Conservation (phyloP, 2,797 vertebrate species). For the Gymnopithys bicolor region DNA sequence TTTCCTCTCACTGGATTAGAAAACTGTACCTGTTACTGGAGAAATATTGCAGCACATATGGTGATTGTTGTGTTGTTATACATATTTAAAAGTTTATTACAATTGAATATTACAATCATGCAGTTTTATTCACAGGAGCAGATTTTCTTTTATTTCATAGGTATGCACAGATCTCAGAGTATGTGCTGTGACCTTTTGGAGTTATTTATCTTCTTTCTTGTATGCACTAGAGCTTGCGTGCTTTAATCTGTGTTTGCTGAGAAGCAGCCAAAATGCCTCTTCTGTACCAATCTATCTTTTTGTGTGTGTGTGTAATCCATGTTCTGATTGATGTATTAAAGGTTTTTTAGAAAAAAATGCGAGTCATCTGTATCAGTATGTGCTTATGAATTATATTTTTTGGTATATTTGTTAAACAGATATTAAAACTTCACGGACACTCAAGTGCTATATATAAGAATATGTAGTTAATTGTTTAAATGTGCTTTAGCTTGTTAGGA, state of each 20-base stretch:
- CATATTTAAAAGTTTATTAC: not conserved
- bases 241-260: conserved; percentile 59
- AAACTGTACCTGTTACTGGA: not conserved
- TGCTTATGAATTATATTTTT: not conserved
- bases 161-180: not conserved
- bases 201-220: conserved; percentile 43
- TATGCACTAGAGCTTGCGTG: conserved; percentile 22
- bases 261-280: conserved; percentile 54
- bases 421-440: not conserved
- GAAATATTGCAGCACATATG: not conserved
- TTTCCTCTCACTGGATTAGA: not conserved
- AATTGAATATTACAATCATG: not conserved
- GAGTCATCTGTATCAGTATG: not conserved
- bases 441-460: not conserved
- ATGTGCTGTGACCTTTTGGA: conserved; percentile 18
- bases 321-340: conserved; percentile 61
- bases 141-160: conserved; percentile 37
- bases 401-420: not conserved
- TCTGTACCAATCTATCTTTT: conserved; percentile 17
- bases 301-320: conserved; percentile 26
- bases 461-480: not conserved
- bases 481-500: not conserved
- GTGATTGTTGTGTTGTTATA: not conserved
- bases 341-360: conserved; percentile 8
- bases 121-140: conserved; percentile 17